A percentile compares a stretch with the other conserved stretches of the same genome.
Evolutionary conservation across 2,888 invertebrate species (phyloP).

Genomic region (Salpingus planirostris): DNA sequence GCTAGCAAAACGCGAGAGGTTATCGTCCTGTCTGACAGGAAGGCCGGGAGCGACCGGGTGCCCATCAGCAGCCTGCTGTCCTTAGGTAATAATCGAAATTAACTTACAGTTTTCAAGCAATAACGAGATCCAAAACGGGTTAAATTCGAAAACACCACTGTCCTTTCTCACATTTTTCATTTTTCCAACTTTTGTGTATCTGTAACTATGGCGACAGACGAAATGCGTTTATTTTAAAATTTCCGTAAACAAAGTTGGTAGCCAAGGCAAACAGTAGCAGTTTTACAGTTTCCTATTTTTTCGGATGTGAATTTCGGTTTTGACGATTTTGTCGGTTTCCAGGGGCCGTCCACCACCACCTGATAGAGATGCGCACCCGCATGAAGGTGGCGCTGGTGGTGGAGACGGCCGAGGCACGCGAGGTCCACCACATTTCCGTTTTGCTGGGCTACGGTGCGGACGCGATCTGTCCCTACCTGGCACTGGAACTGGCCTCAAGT

Average conservation of each 20-base stretch:
- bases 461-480: slow-evolving; percentile 94
- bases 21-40: slow-evolving; percentile 76
- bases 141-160: too few species aligned
- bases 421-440: slow-evolving; percentile 94
- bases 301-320: too few species aligned
- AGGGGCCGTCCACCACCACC: slow-evolving; percentile 88
- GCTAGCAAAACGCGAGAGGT: slow-evolving; percentile 65
- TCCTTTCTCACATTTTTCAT: too few species aligned
- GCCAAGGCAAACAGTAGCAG: too few species aligned
- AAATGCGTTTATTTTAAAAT: too few species aligned
- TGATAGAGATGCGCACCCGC: slow-evolving; percentile 88
- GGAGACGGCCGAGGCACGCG: slow-evolving; percentile 94
- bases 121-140: too few species aligned
- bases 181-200: too few species aligned
- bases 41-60: slow-evolving; percentile 53
- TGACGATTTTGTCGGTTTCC: slow-evolving; percentile 11
- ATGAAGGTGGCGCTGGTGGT: slow-evolving; percentile 94
- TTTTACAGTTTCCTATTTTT: too few species aligned
- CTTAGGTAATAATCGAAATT: too few species aligned
- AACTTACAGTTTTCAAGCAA: too few species aligned
- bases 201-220: too few species aligned
- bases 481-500: slow-evolving; percentile 84
- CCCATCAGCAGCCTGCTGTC: slow-evolving; percentile 78
- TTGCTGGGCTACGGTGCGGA: slow-evolving; percentile 94
- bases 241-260: too few species aligned